Base-by-base conservation (phyloP, 2,888 invertebrate species). In the Himalopsyche anomala region DNA sequence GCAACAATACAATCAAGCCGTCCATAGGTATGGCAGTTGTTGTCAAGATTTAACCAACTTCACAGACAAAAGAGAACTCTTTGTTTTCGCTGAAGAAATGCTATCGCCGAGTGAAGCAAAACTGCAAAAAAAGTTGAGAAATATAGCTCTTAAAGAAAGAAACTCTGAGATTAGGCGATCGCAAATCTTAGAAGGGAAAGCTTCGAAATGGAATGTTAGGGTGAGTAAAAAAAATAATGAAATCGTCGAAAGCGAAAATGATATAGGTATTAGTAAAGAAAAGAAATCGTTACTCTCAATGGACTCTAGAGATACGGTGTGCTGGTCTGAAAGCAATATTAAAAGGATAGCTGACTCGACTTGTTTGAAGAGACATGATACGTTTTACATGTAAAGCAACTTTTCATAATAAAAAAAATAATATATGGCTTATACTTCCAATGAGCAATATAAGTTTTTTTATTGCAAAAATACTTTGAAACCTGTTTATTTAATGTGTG, bases 1-100 rank as follows among this genome's bases (percentile, higher is more conserved):
- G 83, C 88, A 88, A 17, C 86, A 84, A 51, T 88, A 87, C 84
- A 88, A 88, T 69, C 87, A 87, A 62, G 84, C 88, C 6, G 86
- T 88, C 2, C 79, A 86, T 42, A 86, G 83, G 40, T 88, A 88
- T 74, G 83, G 79, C 15, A 55, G 83, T 40, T 38, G 82, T 28
- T 62, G 62, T 62, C 62, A 62, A 62, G 62, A 62, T 11, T 62
- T 62, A 19, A 8, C 83, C 38, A 88, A 85, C 69, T 83, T 81
- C 42, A 83, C 86, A 12, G 87, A 88, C 19, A 86, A 84, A 45
- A 81, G 84, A 62, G 86, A 86, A 28, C 86, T 84, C 11, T 85
- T 87, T 36, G 81, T 85, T 38, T 87, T 88, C 38, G 84, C 87
- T 8, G 88, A 87, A 11, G 80, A 80, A 40, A 79, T 84, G n/a